phyloP scores from a whole-genome alignment of 2,888 invertebrate genomes.

The Ophion costatus region DNA sequence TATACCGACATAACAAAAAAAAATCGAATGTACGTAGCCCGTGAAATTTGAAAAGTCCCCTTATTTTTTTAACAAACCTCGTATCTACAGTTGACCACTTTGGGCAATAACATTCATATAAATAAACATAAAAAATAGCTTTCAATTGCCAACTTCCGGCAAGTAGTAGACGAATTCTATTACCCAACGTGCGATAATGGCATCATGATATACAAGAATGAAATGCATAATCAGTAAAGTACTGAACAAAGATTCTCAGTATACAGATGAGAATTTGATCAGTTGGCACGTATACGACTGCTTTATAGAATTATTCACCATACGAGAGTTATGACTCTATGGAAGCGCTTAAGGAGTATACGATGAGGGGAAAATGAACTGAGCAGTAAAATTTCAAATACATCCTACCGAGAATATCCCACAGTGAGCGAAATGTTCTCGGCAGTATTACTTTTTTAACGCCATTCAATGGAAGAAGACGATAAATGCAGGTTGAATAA shows the following conservation, averaged over 20 bases:
- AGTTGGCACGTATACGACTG: background rate
- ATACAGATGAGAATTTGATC: background rate
- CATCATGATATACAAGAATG: background rate
- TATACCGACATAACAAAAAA: too few species aligned
- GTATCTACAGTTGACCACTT: too few species aligned
- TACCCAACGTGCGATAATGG: background rate
- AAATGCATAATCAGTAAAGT: background rate
- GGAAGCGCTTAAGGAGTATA: background rate
- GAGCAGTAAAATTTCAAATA: background rate
- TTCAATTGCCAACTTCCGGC: too few species aligned
- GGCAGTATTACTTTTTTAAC: background rate
- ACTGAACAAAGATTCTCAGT: background rate
- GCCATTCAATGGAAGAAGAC: background rate
- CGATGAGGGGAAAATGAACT: background rate
- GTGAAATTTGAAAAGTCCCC: too few species aligned
- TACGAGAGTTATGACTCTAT: background rate
- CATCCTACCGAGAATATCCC: background rate
- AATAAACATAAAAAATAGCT: too few species aligned
- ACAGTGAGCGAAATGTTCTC: background rate
- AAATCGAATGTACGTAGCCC: too few species aligned
- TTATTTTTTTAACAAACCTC: too few species aligned
- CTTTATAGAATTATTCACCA: background rate
- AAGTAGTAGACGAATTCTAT: conserved; percentile 10
- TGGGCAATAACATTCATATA: too few species aligned
- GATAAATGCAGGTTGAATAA: background rate